Evolutionary conservation across 2,888 invertebrate species (phyloP), one percentile per base, ranked within the genome.

Genomic region (Dorcus parallelipipedus): DNA sequence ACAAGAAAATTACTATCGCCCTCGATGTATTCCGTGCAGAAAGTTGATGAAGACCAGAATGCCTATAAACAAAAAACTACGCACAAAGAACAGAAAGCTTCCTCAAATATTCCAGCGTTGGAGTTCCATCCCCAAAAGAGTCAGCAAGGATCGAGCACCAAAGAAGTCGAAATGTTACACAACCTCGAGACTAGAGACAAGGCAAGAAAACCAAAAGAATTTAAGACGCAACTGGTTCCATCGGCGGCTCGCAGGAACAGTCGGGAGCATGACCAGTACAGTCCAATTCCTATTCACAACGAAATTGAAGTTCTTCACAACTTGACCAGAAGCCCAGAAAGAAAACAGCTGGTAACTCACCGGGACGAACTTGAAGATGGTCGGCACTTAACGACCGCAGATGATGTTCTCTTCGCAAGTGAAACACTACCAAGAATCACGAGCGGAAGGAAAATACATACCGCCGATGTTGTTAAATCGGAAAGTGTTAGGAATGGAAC

Each of bases 231-330:
- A 7, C 26, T 33, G 26, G 6, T 33, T 33, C 33, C 3, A 14
- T 10, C n/a, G 42, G 55, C 26, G 26, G 26, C 5, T 33, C 26
- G 26, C 3, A 63, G 62, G 41, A 67, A 64, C 17, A 67, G 66
- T 48, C 52, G 67, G 45, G 64, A 65, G 10, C 65, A 68, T 38
- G 66, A 63, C 10, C 51, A 49, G 26, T 64, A 65, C 9, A 81
- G 80, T 64, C 82, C 81, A 9, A 74, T 75, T 59, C 72, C 78
- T 1, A 64, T 76, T 5, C 88, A 88, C 65, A 84, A 85, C 63
- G 83, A 85, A 73, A 84, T 88, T 33, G 87, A 88, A 71, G 84
- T 88, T 7, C 76, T 88, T 38, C 87, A 88, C 68, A 88, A 88
- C 69, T 75, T 88, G 49, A 86, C 87, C 62, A 76, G 88, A 52